Base-by-base conservation (phyloP, 2,797 vertebrate species). In the Amblyopsis hoosieri region DNA sequence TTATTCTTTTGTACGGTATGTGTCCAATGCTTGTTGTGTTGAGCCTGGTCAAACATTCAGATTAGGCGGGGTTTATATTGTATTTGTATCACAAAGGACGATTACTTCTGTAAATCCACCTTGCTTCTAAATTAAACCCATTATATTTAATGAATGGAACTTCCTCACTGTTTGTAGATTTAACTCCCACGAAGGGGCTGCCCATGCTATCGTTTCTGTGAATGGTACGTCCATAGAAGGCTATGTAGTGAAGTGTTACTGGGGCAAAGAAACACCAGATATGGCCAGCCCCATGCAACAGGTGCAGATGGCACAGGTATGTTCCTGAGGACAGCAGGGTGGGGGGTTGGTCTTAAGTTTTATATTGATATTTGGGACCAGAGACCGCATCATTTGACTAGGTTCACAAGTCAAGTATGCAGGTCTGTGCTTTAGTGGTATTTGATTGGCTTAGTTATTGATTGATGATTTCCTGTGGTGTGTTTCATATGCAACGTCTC, bases 201-300 rank as follows among this genome's bases (percentile, higher is more conserved):
- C 97, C 0, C 96, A 98, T 45, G 97, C 97, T 15, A 99, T 99
- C 73, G 97, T 99, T 66, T 97, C 96, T 0, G 96, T 99, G 82
- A 99, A 99, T 29, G 96, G 96, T 45, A 96, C 96, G 3, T 93
- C 94, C 63, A 94, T 99, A 78, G 97, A 99, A 80, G 96, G 97
- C 31, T 95, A 99, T 74, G 88, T 95, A 5, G 97, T 99, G 56
- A 99, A 99, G 80, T 99, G 97, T 81, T 99, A 97, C 81, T 99
- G 97, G 97, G 97, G 97, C 67, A 99, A 99, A 90, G 97, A 99
- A 86, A 98, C 95, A 0, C 94, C 97, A 0, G 97, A 99, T 87
- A 94, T 96, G 94, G 88, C 93, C 88, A 96, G 85, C 76, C 94
- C 96, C 0, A 95, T 99, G 80, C 97, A 96, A 78, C 37, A 42